Base-by-base conservation (phyloP, 2,888 invertebrate genomes). In the Boloria euphrosyne region DNA sequence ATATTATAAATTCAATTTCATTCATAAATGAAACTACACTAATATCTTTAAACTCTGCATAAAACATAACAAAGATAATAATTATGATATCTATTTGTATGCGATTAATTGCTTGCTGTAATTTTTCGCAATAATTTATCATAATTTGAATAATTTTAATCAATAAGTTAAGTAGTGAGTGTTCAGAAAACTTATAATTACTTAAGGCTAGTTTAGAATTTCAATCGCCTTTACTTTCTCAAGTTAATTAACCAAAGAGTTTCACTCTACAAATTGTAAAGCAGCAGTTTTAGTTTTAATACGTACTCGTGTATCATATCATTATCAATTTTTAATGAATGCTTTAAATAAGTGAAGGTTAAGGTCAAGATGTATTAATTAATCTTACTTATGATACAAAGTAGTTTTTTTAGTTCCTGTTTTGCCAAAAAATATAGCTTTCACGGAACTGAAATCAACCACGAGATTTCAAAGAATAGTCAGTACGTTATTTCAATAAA, bases 151-250 rank as follows among this genome's bases (percentile, higher is more conserved):
- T 65, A 68, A 69, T 62, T 50, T 44, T 13, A 61, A 47, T 31
- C 55, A 63, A 65, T 65, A 53, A 68, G 58, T 60, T 63, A 51
- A 61, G 60, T 49, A 47, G 52, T 18, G 58, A 53, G 60, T 57
- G 59, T 63, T 55, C 49, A 62, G 61, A 67, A 69, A 66, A 69
- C 64, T 66, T 69, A 58, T 67, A 67, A 69, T 67, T 66, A 67
- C 64, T 69, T 58, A 50, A n/a, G 61, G 64, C 49, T 62, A 62
- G 58, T 62, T 66, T 53, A 27, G 50, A 61, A 61, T 61, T 66
- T 58, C 67, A 58, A 44, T 66, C 61, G 61, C 61, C 46, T 58
- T 52, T 57, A 49, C 61, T 62, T 64, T 61, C 51, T 53, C 52
- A 64, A 64, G 62, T 58, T 69, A 64, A 60, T 68, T 49, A 22